Evolutionary conservation across 2,797 vertebrate species (phyloP), one percentile per base, ranked within the genome.

Genomic region (Pteropus rufus): DNA sequence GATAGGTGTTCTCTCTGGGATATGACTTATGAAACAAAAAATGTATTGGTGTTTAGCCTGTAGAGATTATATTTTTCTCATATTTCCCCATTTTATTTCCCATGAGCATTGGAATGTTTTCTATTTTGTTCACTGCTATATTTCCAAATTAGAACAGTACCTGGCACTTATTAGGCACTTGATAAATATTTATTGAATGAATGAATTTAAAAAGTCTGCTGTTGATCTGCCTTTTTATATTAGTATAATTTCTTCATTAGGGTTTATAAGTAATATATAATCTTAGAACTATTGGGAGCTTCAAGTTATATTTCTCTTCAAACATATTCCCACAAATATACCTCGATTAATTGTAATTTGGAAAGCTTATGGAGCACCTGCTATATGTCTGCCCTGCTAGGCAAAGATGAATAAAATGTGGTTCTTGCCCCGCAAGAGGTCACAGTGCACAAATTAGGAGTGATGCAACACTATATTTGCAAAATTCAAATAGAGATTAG

Each of bases 21-120:
- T 58, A 5, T 69, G 29, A 96, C 44, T 36, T 94, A 70, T 11
- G 60, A 73, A 93, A 94, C 80, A 94, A 94, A 96, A 70, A 96
- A 81, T 75, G 85, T 94, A 79, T 58, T 96, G 46, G 85, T 89
- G 65, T 67, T 91, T 92, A 80, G 94, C 92, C 64, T 62, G 29
- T 81, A 52, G 49, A 73, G 46, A 46, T 18, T 49, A 12, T 26
- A 23, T 52, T 31, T 54, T 75, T 39, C 12, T 56, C 9, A 0
- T 46, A 12, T 87, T 62, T 82, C 52, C 46, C 29, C 21, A 14
- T 81, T 41, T n/a, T 72, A 21, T 73, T 88, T 85, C 58, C 89
- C 34, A 7, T 15, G 29, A 52, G 31, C 5, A 19, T 8, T 67
- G 49, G 49, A 29, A 44, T 18, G 3, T 75, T 41, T 85, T 83